Conservation (phyloP, 2,113 vertebrate species). For the Ceyx margarethae region DNA sequence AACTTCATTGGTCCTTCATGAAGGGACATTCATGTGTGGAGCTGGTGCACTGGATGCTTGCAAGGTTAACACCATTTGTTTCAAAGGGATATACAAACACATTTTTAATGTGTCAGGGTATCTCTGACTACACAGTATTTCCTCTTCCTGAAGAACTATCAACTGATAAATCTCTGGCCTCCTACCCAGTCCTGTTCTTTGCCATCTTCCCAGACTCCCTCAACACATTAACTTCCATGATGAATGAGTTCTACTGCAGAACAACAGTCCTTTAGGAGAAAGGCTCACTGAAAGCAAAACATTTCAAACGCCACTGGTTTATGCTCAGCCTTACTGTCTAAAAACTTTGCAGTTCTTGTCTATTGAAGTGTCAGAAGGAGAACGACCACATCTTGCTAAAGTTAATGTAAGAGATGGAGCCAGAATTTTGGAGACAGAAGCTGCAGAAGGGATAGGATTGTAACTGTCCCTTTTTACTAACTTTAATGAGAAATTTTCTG, state of each 20-base stretch:
- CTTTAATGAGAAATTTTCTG: background rate
- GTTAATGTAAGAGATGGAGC: background rate
- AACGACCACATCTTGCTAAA: background rate
- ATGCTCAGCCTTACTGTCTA: background rate
- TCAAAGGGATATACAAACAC: background rate
- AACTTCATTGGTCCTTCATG: background rate
- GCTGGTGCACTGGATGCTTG: background rate
- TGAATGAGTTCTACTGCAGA: background rate
- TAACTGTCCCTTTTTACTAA: background rate
- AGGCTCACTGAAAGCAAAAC: background rate
- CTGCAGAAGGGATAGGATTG: background rate
- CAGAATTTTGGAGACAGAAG: background rate
- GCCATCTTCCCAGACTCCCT: background rate
- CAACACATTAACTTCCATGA: background rate
- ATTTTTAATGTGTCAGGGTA: accelerated
- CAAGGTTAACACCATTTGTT: background rate
- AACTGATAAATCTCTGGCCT: background rate
- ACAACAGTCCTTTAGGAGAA: background rate
- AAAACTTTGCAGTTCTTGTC: background rate
- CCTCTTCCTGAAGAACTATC: background rate
- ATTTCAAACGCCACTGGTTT: background rate
- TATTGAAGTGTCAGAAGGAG: background rate
- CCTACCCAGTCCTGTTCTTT: background rate
- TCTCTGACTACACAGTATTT: background rate
- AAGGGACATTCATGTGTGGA: background rate